Base-by-base conservation (phyloP, 2,888 invertebrate genomes). In the Tethea ocularis region DNA sequence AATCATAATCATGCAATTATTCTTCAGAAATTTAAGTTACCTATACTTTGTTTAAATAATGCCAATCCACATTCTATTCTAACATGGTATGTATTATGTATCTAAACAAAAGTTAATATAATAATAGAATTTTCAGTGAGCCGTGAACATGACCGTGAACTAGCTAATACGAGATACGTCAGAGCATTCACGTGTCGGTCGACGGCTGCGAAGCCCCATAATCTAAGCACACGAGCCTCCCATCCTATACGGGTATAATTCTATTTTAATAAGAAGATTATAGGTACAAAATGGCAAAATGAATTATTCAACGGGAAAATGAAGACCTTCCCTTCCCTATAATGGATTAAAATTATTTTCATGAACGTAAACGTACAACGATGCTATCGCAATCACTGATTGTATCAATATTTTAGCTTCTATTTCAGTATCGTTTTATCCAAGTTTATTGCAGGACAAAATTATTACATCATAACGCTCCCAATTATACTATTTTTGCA, bases 111-210 rank as follows among this genome's bases (percentile, higher is more conserved):
- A n/a, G 52, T 17, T 10, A 29, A 33, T 13, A 33, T 29, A 17
- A 36, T 33, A 20, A 33, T 33, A 17, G 61, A 69, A 74, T 74
- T 76, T 75, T 71, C 72, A 74, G 77, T 65, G 63, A 61, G 71
- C 81, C 83, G 69, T 87, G 88, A 84, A 83, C 90, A 80, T 90
- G 91, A 86, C 90, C 88, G 80, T 88, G 89, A 83, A 80, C 76
- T 71, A 70, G 68, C 68, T 76, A 73, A 80, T 71, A 66, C 72
- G 72, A 69, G 75, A 71, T 71, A 64, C 67, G 74, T 76, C 75
- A 77, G 79, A 81, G 63, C 68, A 62, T 67, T 75, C 80, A 76
- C 82, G 79, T 80, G 82, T 72, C 67, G 62, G 82, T 72, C 67
- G 62, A 66, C 75, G 75, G 69, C 65, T 70, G 63, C 64, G 89